Percentiles rank a stretch among this genome's conserved stretches.
Conservation (phyloP, 2,113 vertebrate species). For the Muntiacus reevesi region DNA sequence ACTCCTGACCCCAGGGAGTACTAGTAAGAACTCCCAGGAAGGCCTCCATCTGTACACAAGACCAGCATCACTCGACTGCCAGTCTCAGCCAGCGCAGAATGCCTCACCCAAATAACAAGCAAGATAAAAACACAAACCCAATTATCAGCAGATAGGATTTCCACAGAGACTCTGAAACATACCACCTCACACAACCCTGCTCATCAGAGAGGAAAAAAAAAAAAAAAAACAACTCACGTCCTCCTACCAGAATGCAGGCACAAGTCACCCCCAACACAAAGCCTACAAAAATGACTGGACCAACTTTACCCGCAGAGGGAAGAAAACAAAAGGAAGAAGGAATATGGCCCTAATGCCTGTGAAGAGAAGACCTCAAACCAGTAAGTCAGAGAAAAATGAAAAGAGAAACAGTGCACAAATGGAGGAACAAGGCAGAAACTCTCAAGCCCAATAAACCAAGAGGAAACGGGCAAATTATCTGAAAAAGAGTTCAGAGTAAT, state of each 20-base stretch:
- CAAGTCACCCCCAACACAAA: not conserved
- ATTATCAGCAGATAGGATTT: not conserved
- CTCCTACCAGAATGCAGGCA: not conserved
- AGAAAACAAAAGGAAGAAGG: not conserved
- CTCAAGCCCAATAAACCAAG: not conserved
- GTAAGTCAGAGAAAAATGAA: not conserved
- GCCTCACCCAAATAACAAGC: not conserved
- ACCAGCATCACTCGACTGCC: not conserved
- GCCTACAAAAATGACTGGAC: not conserved
- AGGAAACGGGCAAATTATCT: not conserved
- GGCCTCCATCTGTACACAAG: not conserved
- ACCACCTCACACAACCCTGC: not conserved
- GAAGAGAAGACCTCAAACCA: not conserved
- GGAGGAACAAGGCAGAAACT: not conserved
- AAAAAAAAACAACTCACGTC: not conserved
- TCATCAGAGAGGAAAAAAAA: not conserved
- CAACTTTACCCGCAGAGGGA: not conserved
- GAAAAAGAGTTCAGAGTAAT: not conserved
- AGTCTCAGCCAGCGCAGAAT: not conserved
- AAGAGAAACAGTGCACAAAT: not conserved
- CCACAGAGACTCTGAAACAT: not conserved
- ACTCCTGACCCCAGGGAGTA: not conserved
- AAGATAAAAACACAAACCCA: not conserved
- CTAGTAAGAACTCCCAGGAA: not conserved
- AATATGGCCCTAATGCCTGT: not conserved